phyloP scores from a whole-genome alignment of 2,113 vertebrate genomes.

The Mobula birostris region DNA sequence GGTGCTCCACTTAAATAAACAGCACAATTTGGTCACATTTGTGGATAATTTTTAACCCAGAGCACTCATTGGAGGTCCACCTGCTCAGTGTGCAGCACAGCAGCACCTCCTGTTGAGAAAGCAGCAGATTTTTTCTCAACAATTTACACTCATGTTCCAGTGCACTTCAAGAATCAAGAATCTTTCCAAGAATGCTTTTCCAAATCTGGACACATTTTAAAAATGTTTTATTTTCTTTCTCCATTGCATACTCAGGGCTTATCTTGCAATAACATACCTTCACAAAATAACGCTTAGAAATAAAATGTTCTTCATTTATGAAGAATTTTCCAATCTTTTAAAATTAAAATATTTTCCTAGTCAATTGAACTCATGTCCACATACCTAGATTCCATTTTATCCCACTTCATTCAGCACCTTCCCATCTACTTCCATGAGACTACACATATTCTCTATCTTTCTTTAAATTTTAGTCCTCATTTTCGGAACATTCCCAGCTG shows the following conservation, averaged over 20 bases:
- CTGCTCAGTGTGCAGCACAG: background rate
- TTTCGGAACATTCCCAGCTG: background rate
- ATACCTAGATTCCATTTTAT: too few relatives aligned
- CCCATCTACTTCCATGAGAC: too few relatives aligned
- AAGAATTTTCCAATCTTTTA: background rate
- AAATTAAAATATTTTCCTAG: background rate
- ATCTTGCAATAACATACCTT: background rate
- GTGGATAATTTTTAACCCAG: conserved; percentile 17
- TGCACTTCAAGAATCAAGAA: background rate
- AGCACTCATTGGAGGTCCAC: background rate
- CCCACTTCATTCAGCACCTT: too few relatives aligned
- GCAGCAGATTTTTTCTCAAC: background rate
- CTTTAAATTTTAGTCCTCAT: background rate
- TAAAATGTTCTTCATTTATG: too few relatives aligned
- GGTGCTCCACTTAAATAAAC: conserved; percentile 35
- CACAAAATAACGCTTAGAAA: too few relatives aligned
- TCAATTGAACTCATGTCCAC: too few relatives aligned
- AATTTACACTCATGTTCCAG: background rate
- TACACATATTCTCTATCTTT: too few relatives aligned
- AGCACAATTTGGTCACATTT: conserved; percentile 36
- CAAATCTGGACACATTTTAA: background rate
- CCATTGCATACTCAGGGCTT: background rate
- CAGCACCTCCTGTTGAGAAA: background rate
- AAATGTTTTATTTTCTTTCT: background rate
- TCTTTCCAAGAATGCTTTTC: background rate